Evolutionary conservation across 1,140 invertebrate species (phyloP).

Genomic region (Achroia grisella): DNA sequence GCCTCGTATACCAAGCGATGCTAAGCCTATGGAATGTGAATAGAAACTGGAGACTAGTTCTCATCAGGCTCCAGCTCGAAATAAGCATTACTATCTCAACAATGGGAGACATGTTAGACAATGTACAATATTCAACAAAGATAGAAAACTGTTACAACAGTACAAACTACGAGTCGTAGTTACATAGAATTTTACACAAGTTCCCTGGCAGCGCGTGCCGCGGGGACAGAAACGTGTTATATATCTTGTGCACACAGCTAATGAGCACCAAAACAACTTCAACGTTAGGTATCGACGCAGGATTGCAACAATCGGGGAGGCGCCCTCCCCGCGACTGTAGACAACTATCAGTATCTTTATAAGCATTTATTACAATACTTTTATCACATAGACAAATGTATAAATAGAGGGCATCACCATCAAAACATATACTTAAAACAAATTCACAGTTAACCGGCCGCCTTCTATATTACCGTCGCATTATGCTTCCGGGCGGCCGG

Average conservation of each 20-base stretch:
- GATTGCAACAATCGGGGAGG: background rate
- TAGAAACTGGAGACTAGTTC: background rate
- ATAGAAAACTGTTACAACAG: background rate
- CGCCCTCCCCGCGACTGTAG: background rate
- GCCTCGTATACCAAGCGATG: background rate
- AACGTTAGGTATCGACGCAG: no score
- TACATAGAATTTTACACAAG: no score
- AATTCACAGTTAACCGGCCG: no score
- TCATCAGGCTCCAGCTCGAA: background rate
- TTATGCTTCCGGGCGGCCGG: no score
- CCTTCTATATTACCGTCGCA: no score
- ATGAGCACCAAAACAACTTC: no score
- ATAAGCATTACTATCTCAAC: no score
- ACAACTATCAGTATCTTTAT: conserved; percentile 1
- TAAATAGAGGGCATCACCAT: background rate
- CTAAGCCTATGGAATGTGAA: no score
- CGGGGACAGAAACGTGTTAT: background rate
- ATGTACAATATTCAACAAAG: background rate
- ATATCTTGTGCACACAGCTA: no score
- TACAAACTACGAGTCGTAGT: no score
- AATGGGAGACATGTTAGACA: no score
- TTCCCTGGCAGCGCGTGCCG: background rate
- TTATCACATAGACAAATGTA: conserved; percentile 4
- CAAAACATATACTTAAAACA: no score
- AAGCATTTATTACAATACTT: background rate